Percentiles rank a stretch among this genome's conserved stretches.
These are phyloP conservation scores for Andrena hattorfiana DNA, from an alignment of 2,888 invertebrate species.

Conservation along the genomic window DNA sequence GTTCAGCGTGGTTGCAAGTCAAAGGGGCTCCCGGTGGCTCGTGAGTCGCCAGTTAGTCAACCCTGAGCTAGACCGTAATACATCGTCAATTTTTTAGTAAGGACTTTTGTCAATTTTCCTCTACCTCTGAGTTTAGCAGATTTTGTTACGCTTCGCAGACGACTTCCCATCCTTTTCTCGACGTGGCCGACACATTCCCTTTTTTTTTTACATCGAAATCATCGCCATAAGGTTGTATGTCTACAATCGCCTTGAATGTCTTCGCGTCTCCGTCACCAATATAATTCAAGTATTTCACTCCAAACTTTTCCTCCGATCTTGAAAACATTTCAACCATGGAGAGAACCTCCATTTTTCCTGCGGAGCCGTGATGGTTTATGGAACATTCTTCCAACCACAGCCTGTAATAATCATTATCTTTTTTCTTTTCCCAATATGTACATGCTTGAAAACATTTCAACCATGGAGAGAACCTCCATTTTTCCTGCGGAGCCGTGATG, in stretches of 20 bases:
- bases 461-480: neutral
- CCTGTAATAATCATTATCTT: no score
- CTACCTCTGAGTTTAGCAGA: neutral
- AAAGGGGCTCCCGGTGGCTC: no score
- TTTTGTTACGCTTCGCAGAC: slow-evolving; percentile 49
- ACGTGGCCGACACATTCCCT: neutral
- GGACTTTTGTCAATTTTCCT: neutral
- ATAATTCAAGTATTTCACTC: neutral
- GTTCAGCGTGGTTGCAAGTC: no score
- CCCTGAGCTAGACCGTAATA: neutral
- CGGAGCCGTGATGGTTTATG: neutral
- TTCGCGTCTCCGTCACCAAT: neutral
- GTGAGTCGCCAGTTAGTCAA: no score
- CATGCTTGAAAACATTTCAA: slow-evolving; percentile 61
- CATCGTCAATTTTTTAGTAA: neutral
- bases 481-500: slow-evolving; percentile 1
- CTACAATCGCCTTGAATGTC: neutral
- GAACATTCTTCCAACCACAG: no score
- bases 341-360: neutral
- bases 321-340: slow-evolving; percentile 65
- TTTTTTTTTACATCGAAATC: neutral
- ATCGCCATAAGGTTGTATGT: neutral
- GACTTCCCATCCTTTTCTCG: neutral
- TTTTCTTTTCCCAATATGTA: no score
- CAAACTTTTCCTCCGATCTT: slow-evolving; percentile 27